Conservation (phyloP, 2,888 invertebrate genomes). For the Melanotus villosus region DNA sequence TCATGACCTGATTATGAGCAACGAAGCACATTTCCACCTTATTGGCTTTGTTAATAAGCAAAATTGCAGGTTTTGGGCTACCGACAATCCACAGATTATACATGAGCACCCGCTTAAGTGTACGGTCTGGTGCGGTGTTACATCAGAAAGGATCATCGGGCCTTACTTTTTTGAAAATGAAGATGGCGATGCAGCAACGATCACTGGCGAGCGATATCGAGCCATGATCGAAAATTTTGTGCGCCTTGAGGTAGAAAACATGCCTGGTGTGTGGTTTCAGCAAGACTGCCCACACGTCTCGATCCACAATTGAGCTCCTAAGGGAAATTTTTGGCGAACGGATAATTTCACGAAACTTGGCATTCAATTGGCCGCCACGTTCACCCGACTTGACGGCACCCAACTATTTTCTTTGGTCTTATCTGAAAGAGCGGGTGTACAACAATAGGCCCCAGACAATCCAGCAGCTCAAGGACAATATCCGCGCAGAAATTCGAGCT, state of each 20-base stretch:
- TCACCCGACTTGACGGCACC: not conserved
- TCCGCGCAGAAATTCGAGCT: not conserved
- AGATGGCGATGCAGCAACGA: not conserved
- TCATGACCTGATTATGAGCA: slow-evolving; percentile 14
- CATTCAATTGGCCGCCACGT: not conserved
- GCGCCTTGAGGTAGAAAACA: not conserved
- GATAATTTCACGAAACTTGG: not conserved
- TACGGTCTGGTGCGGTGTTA: slow-evolving; percentile 39
- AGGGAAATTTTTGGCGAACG: not conserved
- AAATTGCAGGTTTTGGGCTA: too few species aligned
- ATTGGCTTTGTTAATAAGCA: slow-evolving; percentile 32
- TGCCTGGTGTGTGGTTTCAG: not conserved
- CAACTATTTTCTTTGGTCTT: not conserved
- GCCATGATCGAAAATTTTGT: slow-evolving; percentile 1
- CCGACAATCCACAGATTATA: too few species aligned
- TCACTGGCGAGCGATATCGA: slow-evolving; percentile 10
- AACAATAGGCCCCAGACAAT: not conserved
- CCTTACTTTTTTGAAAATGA: slow-evolving; percentile 9
- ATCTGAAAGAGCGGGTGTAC: not conserved
- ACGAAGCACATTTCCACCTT: slow-evolving; percentile 31
- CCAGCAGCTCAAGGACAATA: not conserved
- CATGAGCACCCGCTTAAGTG: slow-evolving; percentile 37
- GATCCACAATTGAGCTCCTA: not conserved
- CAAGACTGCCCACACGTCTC: not conserved
- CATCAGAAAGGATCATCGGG: slow-evolving; percentile 5